Conservation (phyloP, 2,797 vertebrate genomes). For the Emys orbicularis region DNA sequence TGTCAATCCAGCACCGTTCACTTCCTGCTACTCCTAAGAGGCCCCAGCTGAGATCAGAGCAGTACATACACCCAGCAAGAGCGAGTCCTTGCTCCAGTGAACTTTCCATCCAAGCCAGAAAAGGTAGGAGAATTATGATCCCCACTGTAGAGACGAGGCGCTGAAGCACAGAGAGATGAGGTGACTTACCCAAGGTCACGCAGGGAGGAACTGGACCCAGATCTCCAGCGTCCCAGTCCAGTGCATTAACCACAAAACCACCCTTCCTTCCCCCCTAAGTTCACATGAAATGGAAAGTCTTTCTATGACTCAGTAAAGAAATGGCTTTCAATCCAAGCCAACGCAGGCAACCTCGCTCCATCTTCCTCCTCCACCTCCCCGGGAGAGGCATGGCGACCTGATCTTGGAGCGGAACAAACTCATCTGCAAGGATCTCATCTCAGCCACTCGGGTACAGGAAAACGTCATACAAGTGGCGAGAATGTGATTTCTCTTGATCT, state of each 20-base stretch:
- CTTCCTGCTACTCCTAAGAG: not conserved
- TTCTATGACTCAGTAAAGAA: not conserved
- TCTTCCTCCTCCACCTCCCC: not conserved
- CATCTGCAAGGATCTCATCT: not conserved
- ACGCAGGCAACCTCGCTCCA: not conserved
- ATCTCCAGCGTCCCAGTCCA: not conserved
- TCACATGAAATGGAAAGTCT: not conserved
- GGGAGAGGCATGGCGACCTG: not conserved
- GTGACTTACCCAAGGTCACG: not conserved
- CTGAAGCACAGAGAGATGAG: not conserved
- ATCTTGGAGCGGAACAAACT: not conserved
- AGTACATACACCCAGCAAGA: not conserved
- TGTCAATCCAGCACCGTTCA: not conserved
- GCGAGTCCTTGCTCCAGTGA: not conserved
- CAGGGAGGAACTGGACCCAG: accelerated
- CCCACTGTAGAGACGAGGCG: not conserved
- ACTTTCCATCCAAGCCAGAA: not conserved
- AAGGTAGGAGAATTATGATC: not conserved
- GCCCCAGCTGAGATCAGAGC: not conserved
- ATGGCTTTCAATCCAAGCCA: not conserved
- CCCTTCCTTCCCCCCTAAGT: not conserved
- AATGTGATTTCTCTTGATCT: constrained; percentile 22
- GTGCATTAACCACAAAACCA: not conserved
- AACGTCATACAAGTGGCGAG: not conserved
- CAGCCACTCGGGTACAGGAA: not conserved